These are phyloP conservation scores for Sebastes reedi DNA, from an alignment of 2,797 vertebrate species.

Conservation along the genomic window DNA sequence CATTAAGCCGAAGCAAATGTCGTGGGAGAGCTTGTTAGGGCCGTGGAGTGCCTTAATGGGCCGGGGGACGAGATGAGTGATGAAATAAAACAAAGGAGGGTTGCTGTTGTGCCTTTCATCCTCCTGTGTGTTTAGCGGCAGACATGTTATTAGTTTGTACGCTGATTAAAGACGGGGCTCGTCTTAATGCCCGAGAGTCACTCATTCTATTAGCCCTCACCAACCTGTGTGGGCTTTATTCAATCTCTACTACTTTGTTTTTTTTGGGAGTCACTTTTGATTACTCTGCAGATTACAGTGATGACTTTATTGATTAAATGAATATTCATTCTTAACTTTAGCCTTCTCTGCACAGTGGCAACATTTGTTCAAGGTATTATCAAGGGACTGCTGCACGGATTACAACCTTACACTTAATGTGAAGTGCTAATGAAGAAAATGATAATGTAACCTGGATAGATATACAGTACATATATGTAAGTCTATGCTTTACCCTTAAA, in stretches of 20 bases:
- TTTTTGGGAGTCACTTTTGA: constrained; percentile 9
- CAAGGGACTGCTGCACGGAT: background rate
- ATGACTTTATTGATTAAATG: constrained; percentile 33
- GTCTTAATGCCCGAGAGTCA: constrained; percentile 45
- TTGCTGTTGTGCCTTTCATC: constrained; percentile 46
- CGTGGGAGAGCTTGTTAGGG: constrained; percentile 59
- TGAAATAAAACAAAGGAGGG: constrained; percentile 54
- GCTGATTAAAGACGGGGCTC: constrained; percentile 58
- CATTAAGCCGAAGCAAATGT: constrained; percentile 53
- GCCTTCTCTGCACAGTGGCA: background rate
- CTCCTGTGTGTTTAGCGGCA: constrained; percentile 53
- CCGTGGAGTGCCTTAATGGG: constrained; percentile 58
- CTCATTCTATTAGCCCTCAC: constrained; percentile 50
- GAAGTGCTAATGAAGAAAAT: background rate
- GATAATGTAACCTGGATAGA: background rate
- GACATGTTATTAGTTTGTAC: constrained; percentile 58
- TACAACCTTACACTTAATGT: background rate
- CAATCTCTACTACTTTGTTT: background rate
- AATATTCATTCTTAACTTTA: constrained; percentile 27
- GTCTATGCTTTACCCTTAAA: too few relatives aligned
- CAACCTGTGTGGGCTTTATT: background rate
- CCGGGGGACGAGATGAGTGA: constrained; percentile 59
- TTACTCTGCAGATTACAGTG: constrained; percentile 19
- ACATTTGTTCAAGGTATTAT: background rate
- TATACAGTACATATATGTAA: background rate